A percentile compares a stretch with the other conserved stretches of the same genome.
phyloP scores from a whole-genome alignment of 1,140 invertebrate genomes.

The Lanistes nyassanus region DNA sequence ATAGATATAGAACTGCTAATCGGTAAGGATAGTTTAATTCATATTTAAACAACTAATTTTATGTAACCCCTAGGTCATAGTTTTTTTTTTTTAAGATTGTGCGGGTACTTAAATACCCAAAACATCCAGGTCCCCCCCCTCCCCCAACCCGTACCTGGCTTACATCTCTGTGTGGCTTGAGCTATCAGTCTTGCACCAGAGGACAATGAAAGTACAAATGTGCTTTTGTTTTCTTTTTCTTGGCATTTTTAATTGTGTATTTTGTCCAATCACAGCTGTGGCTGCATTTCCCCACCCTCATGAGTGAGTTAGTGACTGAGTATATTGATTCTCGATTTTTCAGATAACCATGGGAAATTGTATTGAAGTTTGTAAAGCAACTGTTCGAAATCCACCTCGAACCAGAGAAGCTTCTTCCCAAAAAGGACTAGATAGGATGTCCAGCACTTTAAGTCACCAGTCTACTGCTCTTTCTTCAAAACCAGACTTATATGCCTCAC shows the following conservation, averaged over 20 bases:
- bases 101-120: too few species aligned
- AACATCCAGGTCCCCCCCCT: too few species aligned
- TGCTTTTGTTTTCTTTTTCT: background rate
- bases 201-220: too few species aligned
- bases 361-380: constrained; percentile 40
- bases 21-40: too few species aligned
- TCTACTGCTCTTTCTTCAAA: background rate
- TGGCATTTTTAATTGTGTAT: background rate
- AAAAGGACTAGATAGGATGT: background rate
- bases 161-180: background rate
- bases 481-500: background rate
- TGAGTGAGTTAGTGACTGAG: too few species aligned
- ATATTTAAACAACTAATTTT: too few species aligned
- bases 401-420: constrained; percentile 7
- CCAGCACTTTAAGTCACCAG: background rate
- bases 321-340: background rate
- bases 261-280: background rate
- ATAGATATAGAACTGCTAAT: background rate
- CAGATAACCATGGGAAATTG: constrained; percentile 37
- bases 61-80: too few species aligned
- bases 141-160: too few species aligned
- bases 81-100: too few species aligned
- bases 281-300: too few species aligned
- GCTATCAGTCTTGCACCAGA: background rate
- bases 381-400: constrained; percentile 29